These are phyloP conservation scores for Drosophila equinoxialis DNA, from an alignment of 1,140 invertebrate genomes.

Conservation along the genomic window DNA sequence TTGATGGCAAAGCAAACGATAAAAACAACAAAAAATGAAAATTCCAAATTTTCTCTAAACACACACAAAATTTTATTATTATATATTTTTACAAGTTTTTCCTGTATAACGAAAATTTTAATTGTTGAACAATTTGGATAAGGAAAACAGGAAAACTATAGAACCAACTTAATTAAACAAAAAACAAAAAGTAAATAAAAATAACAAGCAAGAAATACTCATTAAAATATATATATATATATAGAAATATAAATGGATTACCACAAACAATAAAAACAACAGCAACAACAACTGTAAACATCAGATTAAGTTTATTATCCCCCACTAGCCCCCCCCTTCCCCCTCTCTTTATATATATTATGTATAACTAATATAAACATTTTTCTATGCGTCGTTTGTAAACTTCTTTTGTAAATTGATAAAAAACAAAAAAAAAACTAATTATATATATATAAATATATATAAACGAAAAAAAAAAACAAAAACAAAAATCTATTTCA, in stretches of 20 bases:
- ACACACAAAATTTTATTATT: conserved; percentile 8
- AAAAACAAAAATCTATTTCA: conserved; percentile 54
- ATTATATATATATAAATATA: conserved; percentile 2
- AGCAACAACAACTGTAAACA: conserved; percentile 53
- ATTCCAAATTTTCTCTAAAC: conserved; percentile 69
- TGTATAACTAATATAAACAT: conserved; percentile 59
- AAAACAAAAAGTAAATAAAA: conserved; percentile 30
- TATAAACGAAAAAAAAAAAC: conserved; percentile 29
- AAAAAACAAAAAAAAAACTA: conserved; percentile 32
- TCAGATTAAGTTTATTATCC: conserved; percentile 42
- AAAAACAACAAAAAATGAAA: conserved; percentile 32
- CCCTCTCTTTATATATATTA: conserved; percentile 57
- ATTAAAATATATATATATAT: conserved; percentile 58
- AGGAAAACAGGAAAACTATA: conserved; percentile 44
- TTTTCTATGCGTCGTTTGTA: conserved; percentile 72
- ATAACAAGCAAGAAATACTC: conserved; percentile 49
- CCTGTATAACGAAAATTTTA: conserved; percentile 25
- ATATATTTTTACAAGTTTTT: conserved; percentile 13
- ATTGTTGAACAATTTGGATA: conserved; percentile 74
- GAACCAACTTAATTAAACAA: conserved; percentile 34
- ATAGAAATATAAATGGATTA: conserved; percentile 37
- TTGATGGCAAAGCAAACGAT: conserved; percentile 25
- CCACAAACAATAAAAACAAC: conserved; percentile 20
- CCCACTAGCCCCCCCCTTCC: background rate
- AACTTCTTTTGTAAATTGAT: conserved; percentile 74